These are phyloP conservation scores for Notarius lentiginosus DNA, from an alignment of 2,113 vertebrate species.

Conservation along the genomic window DNA sequence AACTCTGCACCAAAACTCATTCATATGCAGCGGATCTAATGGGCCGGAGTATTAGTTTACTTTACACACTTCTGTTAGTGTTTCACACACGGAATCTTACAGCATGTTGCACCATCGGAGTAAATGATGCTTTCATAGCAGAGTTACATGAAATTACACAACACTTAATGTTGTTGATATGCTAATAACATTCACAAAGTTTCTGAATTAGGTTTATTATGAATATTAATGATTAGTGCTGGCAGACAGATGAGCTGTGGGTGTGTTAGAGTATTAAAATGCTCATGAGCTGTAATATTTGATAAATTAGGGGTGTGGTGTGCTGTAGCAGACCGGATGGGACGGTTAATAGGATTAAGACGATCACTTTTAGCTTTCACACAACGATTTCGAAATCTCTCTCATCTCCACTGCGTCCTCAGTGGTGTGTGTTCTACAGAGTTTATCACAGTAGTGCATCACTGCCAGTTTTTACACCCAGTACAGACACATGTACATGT, in stretches of 20 bases:
- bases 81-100: conserved; percentile 4
- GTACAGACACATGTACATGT: neutral
- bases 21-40: neutral
- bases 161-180: conserved; percentile 29
- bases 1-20: conserved; percentile 5
- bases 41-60: neutral
- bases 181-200: conserved; percentile 29
- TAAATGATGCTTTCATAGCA: conserved; percentile 25
- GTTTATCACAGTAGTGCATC: neutral
- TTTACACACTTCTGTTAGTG: conserved; percentile 18
- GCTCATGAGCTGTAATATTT: conserved; percentile 24
- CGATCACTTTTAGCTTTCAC: neutral
- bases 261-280: conserved; percentile 3
- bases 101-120: conserved; percentile 35
- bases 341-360: neutral
- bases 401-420: neutral
- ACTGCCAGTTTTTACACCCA: no score
- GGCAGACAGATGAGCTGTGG: neutral
- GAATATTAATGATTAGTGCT: conserved; percentile 32
- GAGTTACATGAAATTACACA: conserved; percentile 39
- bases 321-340: neutral
- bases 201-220: conserved; percentile 26
- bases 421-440: neutral
- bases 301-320: conserved; percentile 16
- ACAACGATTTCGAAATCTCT: neutral